Percentiles rank a stretch among this genome's conserved stretches.
phyloP scores from a whole-genome alignment of 1,140 invertebrate species.

The Bombyx mori region DNA sequence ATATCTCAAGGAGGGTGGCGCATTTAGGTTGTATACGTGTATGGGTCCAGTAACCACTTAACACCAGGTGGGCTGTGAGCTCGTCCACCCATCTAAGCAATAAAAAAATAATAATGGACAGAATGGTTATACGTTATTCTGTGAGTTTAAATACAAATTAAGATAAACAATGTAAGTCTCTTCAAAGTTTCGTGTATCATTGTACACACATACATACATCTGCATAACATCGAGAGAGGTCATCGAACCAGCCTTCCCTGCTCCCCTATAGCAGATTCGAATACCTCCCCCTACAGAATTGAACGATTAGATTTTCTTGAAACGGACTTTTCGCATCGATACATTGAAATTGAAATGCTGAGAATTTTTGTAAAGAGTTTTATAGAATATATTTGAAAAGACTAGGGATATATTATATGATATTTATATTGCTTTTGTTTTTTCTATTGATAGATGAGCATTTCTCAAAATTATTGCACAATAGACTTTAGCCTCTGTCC shows the following conservation, averaged over 20 bases:
- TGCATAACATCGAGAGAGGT: slow-evolving; percentile 41
- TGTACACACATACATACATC: slow-evolving; percentile 18
- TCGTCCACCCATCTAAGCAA: no score
- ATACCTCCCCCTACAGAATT: slow-evolving; percentile 42
- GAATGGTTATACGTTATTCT: no score
- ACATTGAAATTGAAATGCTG: neutral
- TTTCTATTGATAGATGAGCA: neutral
- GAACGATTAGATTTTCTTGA: slow-evolving; percentile 37
- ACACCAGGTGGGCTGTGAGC: no score
- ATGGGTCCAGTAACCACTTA: no score
- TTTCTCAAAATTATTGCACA: no score
- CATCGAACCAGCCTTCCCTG: slow-evolving; percentile 40
- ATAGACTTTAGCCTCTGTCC: no score
- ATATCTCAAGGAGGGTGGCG: no score
- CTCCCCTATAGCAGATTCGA: slow-evolving; percentile 49
- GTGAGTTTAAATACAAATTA: no score
- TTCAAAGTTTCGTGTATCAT: no score
- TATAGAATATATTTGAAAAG: neutral
- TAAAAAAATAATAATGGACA: no score
- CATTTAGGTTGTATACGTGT: no score
- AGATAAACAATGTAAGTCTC: no score
- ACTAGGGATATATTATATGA: neutral
- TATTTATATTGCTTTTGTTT: neutral
- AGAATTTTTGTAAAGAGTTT: neutral
- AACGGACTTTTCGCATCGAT: slow-evolving; percentile 10